Percentiles rank a stretch among this genome's conserved stretches.
Evolutionary conservation across 1,140 invertebrate species (phyloP).

Genomic region (Drosophila mojavensis): DNA sequence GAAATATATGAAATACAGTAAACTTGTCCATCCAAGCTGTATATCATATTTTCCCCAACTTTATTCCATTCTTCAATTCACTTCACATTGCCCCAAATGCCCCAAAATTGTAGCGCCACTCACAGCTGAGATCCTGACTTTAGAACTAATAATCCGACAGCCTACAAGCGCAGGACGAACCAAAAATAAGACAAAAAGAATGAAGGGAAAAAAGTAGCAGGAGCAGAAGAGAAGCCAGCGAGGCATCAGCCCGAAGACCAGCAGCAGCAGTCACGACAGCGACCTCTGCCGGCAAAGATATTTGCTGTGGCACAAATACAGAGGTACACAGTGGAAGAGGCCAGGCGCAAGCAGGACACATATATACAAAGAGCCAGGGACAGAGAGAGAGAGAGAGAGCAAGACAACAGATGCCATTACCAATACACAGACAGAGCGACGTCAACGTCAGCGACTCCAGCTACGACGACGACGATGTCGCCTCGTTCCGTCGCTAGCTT

Average conservation of each 20-base stretch:
- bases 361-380: neutral
- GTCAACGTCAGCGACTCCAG: constrained; percentile 9
- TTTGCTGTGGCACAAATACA: constrained; percentile 49
- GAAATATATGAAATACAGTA: neutral
- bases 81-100: constrained; percentile 35
- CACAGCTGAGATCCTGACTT: constrained; percentile 74
- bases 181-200: constrained; percentile 42
- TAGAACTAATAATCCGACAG: constrained; percentile 82
- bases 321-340: neutral
- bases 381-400: constrained; percentile 29
- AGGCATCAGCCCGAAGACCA: constrained; percentile 40
- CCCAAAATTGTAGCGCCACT: constrained; percentile 45
- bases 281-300: constrained; percentile 54
- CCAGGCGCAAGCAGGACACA: constrained; percentile 26
- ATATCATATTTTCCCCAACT: too few species aligned
- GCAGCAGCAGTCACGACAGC: constrained; percentile 39
- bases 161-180: constrained; percentile 73
- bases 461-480: constrained; percentile 5
- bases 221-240: constrained; percentile 72
- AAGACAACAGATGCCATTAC: constrained; percentile 58
- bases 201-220: constrained; percentile 3
- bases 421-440: constrained; percentile 39
- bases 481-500: constrained; percentile 74
- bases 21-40: too few species aligned
- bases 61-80: too few species aligned